Evolutionary conservation across 2,888 invertebrate genomes (phyloP).

Genomic region (Campoplex nolae): DNA sequence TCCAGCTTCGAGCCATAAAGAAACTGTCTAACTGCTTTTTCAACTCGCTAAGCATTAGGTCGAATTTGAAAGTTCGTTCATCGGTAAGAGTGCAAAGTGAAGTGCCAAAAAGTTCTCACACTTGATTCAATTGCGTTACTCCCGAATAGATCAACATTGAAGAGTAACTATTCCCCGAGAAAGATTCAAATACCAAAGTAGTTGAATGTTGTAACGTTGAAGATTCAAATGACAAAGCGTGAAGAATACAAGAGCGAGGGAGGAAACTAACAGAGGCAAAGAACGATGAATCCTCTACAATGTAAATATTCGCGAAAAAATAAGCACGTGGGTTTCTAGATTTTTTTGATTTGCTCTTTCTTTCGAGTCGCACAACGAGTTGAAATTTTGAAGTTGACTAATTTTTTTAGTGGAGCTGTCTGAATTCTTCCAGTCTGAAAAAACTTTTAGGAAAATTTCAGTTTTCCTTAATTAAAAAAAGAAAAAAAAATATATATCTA

Average conservation of each 20-base stretch:
- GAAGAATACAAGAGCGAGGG: background rate
- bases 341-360: no score
- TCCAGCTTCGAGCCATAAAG: background rate
- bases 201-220: slow-evolving; percentile 11
- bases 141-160: slow-evolving; percentile 21
- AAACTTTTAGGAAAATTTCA: no score
- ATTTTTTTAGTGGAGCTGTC: no score
- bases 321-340: no score
- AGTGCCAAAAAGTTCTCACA: slow-evolving; percentile 29
- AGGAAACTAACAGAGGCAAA: background rate
- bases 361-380: no score
- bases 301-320: background rate
- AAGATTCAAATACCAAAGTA: background rate
- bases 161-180: slow-evolving; percentile 17
- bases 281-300: background rate
- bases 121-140: slow-evolving; percentile 30
- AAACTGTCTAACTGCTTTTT: slow-evolving; percentile 8
- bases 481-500: no score
- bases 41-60: slow-evolving; percentile 18
- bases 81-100: slow-evolving; percentile 18
- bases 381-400: no score
- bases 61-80: slow-evolving; percentile 6
- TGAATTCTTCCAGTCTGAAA: no score
- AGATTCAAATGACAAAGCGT: background rate
- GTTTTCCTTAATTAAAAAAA: no score